Evolutionary conservation across 64 coral and sea anemone genomes (phyloP), one percentile per base, ranked within the genome.

Genomic region (Actinia tenebrosa): DNA sequence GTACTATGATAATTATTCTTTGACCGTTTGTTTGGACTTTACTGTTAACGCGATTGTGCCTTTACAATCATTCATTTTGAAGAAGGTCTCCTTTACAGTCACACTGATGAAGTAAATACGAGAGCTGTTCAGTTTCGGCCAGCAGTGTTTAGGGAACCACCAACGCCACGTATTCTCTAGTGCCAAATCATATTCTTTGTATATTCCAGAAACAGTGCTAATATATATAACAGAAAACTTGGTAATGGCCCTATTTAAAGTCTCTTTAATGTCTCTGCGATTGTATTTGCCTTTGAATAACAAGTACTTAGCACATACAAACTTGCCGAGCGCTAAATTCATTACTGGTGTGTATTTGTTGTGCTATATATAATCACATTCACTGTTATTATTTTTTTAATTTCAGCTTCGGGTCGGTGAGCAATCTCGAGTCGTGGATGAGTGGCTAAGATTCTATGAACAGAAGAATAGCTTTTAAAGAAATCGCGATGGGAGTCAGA

Each of bases 1-100:
- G 27, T 53, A 43, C 20, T 80, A 72, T 91, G 89, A 91, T 91
- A 91, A 91, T 86, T 79, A 43, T 75, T 5, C 85, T 80, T 61
- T 80, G 75, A 75, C 75, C 84, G 71, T 85, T 91, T 91, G 89
- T 91, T 91, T 91, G 83, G 83, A 59, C 83, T 91, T 84, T 8
- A 91, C 86, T 79, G 63, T 80, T 25, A 54, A 59, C 52, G 77
- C 56, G 89, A 86, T 86, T 80, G 83, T 80, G 20, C 78, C 18
- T n/a, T 16, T 81, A 45, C 44, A 22, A 25, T 45, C 9, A 53
- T 16, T 81, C 79, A 81, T 81, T 81, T 81, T 50, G 16, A n/a
- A 53, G 44, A 22, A 45, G 27, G 25, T 42, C 69, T 75, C 20
- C 27, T 26, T 13, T 75, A 14, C 0, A 26, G 69, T 75, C 69